phyloP scores from a whole-genome alignment of 2,113 vertebrate genomes.

The Machaerirhynchus nigripectus region DNA sequence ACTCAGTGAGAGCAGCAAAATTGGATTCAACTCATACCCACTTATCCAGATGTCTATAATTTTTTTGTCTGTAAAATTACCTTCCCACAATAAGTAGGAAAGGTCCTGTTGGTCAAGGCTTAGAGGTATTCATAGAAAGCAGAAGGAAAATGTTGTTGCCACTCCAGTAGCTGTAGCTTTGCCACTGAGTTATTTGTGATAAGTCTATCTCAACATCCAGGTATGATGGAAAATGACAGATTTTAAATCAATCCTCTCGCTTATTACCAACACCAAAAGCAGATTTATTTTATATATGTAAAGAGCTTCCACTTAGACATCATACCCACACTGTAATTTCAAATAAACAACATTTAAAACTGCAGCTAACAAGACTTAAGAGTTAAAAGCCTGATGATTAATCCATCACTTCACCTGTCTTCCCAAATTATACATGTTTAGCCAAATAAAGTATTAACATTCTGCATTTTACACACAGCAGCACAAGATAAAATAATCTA shows the following conservation, averaged over 20 bases:
- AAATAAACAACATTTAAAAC: slow-evolving; percentile 69
- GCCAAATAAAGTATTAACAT: slow-evolving; percentile 69
- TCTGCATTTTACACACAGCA: slow-evolving; percentile 63
- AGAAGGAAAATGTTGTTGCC: neutral
- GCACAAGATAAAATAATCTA: slow-evolving; percentile 57
- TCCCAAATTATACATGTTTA: slow-evolving; percentile 68
- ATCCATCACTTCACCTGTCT: slow-evolving; percentile 68
- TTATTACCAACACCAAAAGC: slow-evolving; percentile 14
- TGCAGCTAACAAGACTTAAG: slow-evolving; percentile 58
- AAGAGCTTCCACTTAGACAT: slow-evolving; percentile 32
- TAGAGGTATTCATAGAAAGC: neutral
- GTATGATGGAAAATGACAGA: slow-evolving; percentile 1
- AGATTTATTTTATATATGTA: slow-evolving; percentile 26
- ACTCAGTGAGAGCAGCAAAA: neutral
- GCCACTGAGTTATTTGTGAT: neutral
- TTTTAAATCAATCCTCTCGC: neutral
- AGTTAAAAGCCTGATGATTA: slow-evolving; percentile 67
- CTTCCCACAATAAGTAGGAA: neutral
- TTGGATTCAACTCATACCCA: neutral
- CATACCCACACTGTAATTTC: slow-evolving; percentile 53
- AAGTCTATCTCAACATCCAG: neutral
- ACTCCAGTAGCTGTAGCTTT: neutral
- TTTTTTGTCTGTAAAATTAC: neutral
- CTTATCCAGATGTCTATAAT: neutral
- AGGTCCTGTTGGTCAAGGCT: neutral